phyloP scores from a whole-genome alignment of 1,140 invertebrate species.

The roundworm (Caenorhabditis elegans) region DNA sequence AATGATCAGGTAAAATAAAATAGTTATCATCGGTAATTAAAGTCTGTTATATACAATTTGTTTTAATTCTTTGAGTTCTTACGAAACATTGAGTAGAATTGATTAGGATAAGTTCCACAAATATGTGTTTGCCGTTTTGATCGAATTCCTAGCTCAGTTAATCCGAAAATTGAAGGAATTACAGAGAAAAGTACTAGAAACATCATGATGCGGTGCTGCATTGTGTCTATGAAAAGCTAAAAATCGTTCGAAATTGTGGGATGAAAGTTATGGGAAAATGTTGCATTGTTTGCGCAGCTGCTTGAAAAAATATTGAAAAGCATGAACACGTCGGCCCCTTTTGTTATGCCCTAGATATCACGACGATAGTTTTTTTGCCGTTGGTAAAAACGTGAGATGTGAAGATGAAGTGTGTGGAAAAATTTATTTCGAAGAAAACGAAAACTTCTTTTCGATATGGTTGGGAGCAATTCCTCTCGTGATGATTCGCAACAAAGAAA shows the following conservation, averaged over 20 bases:
- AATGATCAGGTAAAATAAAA: no score
- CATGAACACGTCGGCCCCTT: constrained; percentile 3
- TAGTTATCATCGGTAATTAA: no score
- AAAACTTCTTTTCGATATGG: background rate
- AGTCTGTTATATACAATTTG: no score
- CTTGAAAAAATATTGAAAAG: background rate
- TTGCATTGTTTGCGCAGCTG: background rate
- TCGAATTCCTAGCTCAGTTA: background rate
- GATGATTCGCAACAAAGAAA: constrained; percentile 14
- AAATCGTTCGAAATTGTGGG: background rate
- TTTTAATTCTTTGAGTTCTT: background rate
- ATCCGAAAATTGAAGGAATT: background rate
- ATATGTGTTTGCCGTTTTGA: constrained; percentile 38
- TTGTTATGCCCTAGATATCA: background rate
- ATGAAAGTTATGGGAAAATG: background rate
- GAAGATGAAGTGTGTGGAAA: background rate
- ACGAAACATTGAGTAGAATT: constrained; percentile 29
- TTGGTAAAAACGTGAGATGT: background rate
- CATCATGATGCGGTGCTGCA: background rate
- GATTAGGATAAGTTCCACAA: constrained; percentile 49
- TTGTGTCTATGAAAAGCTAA: background rate
- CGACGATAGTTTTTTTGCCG: background rate
- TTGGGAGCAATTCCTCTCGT: background rate
- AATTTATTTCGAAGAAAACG: background rate
- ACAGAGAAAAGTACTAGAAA: background rate